Evolutionary conservation across 2,888 invertebrate genomes (phyloP), one percentile per base, ranked within the genome.

Genomic region (Acanthacorydalis orientalis): DNA sequence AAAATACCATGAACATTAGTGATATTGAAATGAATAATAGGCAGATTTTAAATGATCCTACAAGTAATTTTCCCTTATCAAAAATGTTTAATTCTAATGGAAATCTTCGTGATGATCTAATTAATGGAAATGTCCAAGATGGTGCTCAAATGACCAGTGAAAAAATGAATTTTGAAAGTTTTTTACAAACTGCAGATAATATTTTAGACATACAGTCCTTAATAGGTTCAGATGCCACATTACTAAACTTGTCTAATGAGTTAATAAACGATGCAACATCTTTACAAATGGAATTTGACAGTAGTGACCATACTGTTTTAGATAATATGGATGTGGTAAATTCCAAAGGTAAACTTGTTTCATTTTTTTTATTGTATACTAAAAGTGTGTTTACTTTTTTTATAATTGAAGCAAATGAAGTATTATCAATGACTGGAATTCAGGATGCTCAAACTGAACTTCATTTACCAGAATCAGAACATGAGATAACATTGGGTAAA

Each of bases 401-500:
- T 37, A 12, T 12, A 4, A n/a, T 37, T 37, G 7, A 7, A 37
- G 37, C 37, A 37, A 37, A 37, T 9, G 37, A 9, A 37, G 37
- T 37, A 37, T 37, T 37, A 37, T 37, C 37, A 8, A 14, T 37
- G n/a, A 14, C 37, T 37, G 37, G 37, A 37, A 14, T 37, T 14
- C 37, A 37, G 10, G 14, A 14, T 37, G 14, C 37, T 12, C n/a
- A 37, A 7, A 37, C 37, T 12, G 14, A 37, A 7, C 7, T 12
- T 9, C 39, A 39, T 12, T 12, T 46, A 38, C 15, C 39, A 31
- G 43, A 42, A 31, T 14, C 32, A 34, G 47, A 47, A 23, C 33
- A 34, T 47, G 43, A 42, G 31, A 32, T 47, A 23, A 43, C 43
- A 31, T 49, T 50, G 60, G 61, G 59, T 49, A 57, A 59, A 49